Percentiles rank a stretch among this genome's conserved stretches.
Conservation (phyloP, 2,888 invertebrate species). For the Acholoe squamosa region DNA sequence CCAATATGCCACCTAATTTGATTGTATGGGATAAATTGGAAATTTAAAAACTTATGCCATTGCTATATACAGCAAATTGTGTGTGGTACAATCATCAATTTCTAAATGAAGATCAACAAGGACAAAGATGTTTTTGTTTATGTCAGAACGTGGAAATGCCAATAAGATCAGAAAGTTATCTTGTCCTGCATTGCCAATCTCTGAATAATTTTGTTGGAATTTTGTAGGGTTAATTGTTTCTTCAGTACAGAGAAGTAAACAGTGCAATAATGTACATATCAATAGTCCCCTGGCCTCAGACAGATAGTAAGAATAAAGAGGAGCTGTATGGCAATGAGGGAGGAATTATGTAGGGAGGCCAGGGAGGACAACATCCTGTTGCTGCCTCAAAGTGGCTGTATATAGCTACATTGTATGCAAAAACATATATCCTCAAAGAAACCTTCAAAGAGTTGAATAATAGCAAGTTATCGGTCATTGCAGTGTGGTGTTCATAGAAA, state of each 20-base stretch:
- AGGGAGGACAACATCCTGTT: neutral
- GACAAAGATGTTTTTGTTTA: too few relatives aligned
- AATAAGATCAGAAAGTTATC: too few relatives aligned
- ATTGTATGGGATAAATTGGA: too few relatives aligned
- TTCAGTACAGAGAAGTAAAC: neutral
- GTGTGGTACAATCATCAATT: too few relatives aligned
- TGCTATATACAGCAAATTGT: too few relatives aligned
- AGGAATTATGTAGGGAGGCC: neutral
- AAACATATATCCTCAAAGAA: neutral
- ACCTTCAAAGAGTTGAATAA: neutral
- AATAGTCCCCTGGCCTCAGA: constrained; percentile 52
- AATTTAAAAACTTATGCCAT: too few relatives aligned
- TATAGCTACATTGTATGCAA: constrained; percentile 38
- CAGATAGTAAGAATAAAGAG: neutral
- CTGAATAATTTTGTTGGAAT: neutral
- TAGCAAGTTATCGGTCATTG: constrained; percentile 12
- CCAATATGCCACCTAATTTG: too few relatives aligned
- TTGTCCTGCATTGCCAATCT: too few relatives aligned
- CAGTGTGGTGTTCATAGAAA: neutral
- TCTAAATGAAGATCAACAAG: too few relatives aligned
- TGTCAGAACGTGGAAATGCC: too few relatives aligned
- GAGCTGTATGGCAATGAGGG: neutral
- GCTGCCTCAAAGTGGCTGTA: constrained; percentile 38
- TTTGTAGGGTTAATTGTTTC: too few relatives aligned
- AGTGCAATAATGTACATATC: constrained; percentile 62